These are phyloP conservation scores for Zaprionus davidi DNA, from an alignment of 1,140 invertebrate species.

Conservation along the genomic window DNA sequence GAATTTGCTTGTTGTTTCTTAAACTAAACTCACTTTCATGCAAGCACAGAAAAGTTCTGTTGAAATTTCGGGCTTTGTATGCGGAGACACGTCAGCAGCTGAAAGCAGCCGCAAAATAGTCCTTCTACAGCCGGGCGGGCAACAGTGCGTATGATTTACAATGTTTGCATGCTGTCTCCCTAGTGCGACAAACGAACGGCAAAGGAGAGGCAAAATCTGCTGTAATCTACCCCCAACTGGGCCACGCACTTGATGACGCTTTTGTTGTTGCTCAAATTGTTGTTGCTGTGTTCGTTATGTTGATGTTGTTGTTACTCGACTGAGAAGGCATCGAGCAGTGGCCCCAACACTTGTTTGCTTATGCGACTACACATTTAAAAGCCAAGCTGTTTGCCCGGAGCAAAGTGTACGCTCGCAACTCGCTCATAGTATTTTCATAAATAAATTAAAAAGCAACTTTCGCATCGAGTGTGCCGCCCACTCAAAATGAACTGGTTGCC, in stretches of 20 bases:
- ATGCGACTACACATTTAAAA: slow-evolving; percentile 40
- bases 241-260: slow-evolving; percentile 42
- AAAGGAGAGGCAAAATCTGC: slow-evolving; percentile 20
- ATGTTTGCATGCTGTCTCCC: slow-evolving; percentile 54
- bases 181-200: slow-evolving; percentile 11
- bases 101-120: slow-evolving; percentile 13
- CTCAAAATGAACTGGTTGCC: slow-evolving; percentile 21
- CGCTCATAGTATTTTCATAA: slow-evolving; percentile 65
- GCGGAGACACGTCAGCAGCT: neutral
- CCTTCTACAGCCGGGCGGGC: slow-evolving; percentile 17
- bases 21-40: too few relatives aligned
- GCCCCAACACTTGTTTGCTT: slow-evolving; percentile 51
- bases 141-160: slow-evolving; percentile 74
- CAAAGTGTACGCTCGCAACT: slow-evolving; percentile 49
- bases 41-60: neutral
- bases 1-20: too few relatives aligned
- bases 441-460: slow-evolving; percentile 65
- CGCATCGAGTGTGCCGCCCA: neutral
- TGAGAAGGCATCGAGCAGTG: neutral
- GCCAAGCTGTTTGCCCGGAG: slow-evolving; percentile 34
- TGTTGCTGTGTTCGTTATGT: slow-evolving; percentile 23
- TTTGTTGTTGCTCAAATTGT: slow-evolving; percentile 26
- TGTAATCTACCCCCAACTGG: slow-evolving; percentile 36
- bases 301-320: slow-evolving; percentile 25
- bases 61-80: neutral